Evolutionary conservation across 2,797 vertebrate species (phyloP), one percentile per base, ranked within the genome.

Genomic region (Phoebastria nigripes): DNA sequence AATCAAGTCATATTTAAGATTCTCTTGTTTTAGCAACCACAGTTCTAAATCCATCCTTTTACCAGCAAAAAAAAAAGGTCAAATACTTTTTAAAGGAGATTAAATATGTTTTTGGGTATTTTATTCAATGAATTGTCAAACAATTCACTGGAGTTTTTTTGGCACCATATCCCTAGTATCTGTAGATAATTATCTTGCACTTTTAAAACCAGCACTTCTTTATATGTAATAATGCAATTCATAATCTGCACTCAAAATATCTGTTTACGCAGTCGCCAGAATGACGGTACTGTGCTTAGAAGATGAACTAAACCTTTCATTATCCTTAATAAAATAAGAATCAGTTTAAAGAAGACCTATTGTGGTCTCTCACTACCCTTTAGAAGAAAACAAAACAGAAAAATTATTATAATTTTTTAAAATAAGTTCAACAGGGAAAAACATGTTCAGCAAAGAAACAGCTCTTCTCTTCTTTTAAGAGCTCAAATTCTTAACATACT

Each of bases 291-390:
- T 52, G 15, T 21, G 4, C 80, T 91, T 85, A 79, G 66, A 89
- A 89, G 65, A 65, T 54, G 20, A 83, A 79, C 18, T 35, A 58
- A 88, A 71, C 22, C 46, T 96, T 89, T 94, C 42, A 89, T 95
- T 83, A 70, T 93, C 24, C 26, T 71, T 77, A 83, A 17, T 79
- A 83, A 65, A 59, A 66, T 26, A 9, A 35, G 67, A 88, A 90
- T 61, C 25, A 76, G 8, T 91, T 82, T 83, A 93, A 96, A 96
- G 87, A 91, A 94, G 52, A 74, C 66, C 41, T 41, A 46, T 47
- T 55, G 10, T 69, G n/a, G 29, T 79, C 17, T 70, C 55, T 82
- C 24, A 16, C 20, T 58, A 66, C 1, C 5, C 62, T 81, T 95
- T 56, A 62, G 74, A 86, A 80, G 76, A 67, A 88, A 94, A 77